Evolutionary conservation across 1,140 invertebrate genomes (phyloP), one percentile per base, ranked within the genome.

Genomic region (Marisa cornuarietis): DNA sequence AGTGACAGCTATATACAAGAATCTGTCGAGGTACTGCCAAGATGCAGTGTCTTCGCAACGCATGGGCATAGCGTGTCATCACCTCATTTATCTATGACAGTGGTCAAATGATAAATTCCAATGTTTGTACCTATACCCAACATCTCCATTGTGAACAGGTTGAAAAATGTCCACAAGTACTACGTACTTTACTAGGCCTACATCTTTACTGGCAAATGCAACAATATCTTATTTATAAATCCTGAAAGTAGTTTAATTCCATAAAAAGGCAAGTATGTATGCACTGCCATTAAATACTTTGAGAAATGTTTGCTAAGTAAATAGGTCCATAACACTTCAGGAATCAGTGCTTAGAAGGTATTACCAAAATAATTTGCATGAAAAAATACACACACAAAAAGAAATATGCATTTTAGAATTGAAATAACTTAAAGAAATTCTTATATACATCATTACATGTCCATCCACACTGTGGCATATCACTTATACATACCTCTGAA

Each of bases 21-120:
- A 87, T 78, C 82, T 88, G 87, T 8, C 84, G 80, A 0, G 84
- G 85, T 3, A 78, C 82, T 16, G 79, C 76, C n/a, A 83, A 51
- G 4, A 82, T 65, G 22, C 75, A 76, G n/a, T 82, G 66, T 54
- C 82, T 72, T 10, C 73, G 75, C 18, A 85, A 71, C 13, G 79
- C 77, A 1, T 62, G 18, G 26, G 76, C 74, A 66, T 84, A 87
- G 22, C 58, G 74, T 26, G 75, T 69, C 68, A 86, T 83, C 22
- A 86, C 66, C 16, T 77, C 66, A 20, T 79, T 69, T 0, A 87
- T 78, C 81, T 87, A 61, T 22, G 54, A 18, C 54, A 58, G 54
- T 18, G 9, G 16, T 58, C 31, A 0, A 42, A 58, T 14, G 54
- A 58, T 8, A 14, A 11, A 58, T 3, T 58, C 54, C 16, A 58